Evolutionary conservation across 1,140 invertebrate genomes (phyloP).

Genomic region (Drosophila micromelanica): DNA sequence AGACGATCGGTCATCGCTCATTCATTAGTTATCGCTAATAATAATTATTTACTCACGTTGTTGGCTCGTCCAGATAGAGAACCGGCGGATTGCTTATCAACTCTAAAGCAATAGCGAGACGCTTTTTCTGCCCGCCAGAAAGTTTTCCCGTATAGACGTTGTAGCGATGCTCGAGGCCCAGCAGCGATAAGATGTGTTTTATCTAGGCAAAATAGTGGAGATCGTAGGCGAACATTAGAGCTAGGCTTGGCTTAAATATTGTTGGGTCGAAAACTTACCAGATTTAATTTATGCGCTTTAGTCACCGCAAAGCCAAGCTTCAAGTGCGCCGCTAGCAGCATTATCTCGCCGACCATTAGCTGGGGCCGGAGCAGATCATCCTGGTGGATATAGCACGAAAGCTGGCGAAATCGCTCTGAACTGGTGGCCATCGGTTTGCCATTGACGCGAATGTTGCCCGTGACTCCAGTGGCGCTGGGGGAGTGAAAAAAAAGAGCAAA

Average conservation of each 20-base stretch:
- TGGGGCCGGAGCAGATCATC: slow-evolving; percentile 92
- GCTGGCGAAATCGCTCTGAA: slow-evolving; percentile 88
- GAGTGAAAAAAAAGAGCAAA: no score
- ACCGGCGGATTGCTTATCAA: slow-evolving; percentile 94
- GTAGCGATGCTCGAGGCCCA: slow-evolving; percentile 88
- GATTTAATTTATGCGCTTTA: slow-evolving; percentile 67
- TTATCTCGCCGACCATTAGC: slow-evolving; percentile 92
- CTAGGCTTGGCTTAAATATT: no score
- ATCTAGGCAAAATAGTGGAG: slow-evolving; percentile 66
- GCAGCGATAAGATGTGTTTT: slow-evolving; percentile 89
- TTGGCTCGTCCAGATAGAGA: slow-evolving; percentile 97
- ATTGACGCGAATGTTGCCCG: slow-evolving; percentile 90
- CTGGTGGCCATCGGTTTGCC: slow-evolving; percentile 90
- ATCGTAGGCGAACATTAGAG: no score
- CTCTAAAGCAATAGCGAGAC: slow-evolving; percentile 94
- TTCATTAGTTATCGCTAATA: slow-evolving; percentile 19
- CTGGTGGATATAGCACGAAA: slow-evolving; percentile 96
- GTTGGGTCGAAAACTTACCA: slow-evolving; percentile 60
- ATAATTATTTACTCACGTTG: slow-evolving; percentile 88
- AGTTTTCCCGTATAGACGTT: slow-evolving; percentile 89
- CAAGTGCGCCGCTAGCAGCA: slow-evolving; percentile 93
- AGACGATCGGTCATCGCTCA: background rate
- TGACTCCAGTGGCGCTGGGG: slow-evolving; percentile 86
- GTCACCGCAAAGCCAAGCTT: slow-evolving; percentile 90
- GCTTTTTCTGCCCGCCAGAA: slow-evolving; percentile 94